Conservation (phyloP, 2,113 vertebrate genomes). For the Ptilonorhynchus violaceus region DNA sequence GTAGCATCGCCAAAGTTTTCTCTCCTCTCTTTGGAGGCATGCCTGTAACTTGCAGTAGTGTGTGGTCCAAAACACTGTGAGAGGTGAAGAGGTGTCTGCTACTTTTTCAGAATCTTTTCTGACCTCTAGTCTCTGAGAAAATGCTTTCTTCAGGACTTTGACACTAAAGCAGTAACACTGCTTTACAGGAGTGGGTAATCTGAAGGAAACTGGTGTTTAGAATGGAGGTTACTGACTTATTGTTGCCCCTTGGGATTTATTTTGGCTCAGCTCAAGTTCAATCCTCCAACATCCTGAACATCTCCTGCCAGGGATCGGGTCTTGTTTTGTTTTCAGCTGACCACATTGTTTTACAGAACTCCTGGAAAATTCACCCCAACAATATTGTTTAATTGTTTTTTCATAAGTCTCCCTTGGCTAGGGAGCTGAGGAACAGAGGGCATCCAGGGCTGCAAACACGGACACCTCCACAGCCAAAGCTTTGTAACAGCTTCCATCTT, state of each 20-base stretch:
- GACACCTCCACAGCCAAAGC: background rate
- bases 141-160: background rate
- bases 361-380: background rate
- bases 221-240: background rate
- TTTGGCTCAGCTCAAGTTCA: background rate
- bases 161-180: background rate
- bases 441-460: background rate
- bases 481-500: background rate
- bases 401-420: background rate
- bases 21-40: background rate
- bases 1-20: background rate
- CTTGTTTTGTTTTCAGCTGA: constrained; percentile 31
- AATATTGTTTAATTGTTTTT: constrained; percentile 17
- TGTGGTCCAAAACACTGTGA: constrained; percentile 25
- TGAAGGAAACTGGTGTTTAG: background rate
- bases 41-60: background rate
- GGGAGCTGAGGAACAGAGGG: background rate
- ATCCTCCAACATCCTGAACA: background rate
- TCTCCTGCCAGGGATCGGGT: background rate
- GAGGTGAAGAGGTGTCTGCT: background rate
- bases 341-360: background rate
- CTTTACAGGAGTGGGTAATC: background rate
- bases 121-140: background rate
- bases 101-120: background rate
- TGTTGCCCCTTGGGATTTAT: background rate